Evolutionary conservation across 2,888 invertebrate species (phyloP), one percentile per base, ranked within the genome.

Genomic region (Meandrusa payeni): DNA sequence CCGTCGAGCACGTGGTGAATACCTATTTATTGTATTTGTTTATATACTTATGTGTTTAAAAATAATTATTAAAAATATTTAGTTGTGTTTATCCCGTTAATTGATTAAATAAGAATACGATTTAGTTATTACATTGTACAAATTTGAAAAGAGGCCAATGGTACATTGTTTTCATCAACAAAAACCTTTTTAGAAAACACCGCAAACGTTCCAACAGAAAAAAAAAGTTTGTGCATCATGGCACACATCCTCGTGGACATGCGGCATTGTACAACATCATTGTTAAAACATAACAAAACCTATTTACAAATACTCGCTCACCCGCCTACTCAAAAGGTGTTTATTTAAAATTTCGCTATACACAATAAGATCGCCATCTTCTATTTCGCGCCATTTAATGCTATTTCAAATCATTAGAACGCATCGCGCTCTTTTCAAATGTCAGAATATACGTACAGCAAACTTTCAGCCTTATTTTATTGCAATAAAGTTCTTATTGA

Each of bases 271-370:
- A 60, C 68, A 69, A 71, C 60, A 57, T 66, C 64, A 69, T 80
- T 79, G 76, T 77, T 53, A 64, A 61, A 64, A 70, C 47, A 43
- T 46, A 79, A 80, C 81, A 82, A 81, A 83, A 76, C 72, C 72
- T 86, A 85, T 86, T 86, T 87, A 79, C 82, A 86, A 86, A 87
- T 79, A 85, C 71, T 76, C 74, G 59, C 64, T 67, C 76, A 74
- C 77, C 82, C 87, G 87, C 87, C 87, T 81, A 86, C 86, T 86
- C 85, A 69, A 85, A 86, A 85, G 82, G 82, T 87, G 86, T 86
- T 87, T 86, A 86, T 87, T 86, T 82, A 76, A 79, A 82, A 83
- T 76, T 79, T 77, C 68, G 69, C 61, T 63, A n/a, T n/a, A 60
- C 73, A 82, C 78, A 80, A 78, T 74, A 64, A 68, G 59, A 73